A percentile compares a stretch with the other conserved stretches of the same genome.
phyloP scores from a whole-genome alignment of 2,888 invertebrate genomes.

The Phyllotreta cruciferae region DNA sequence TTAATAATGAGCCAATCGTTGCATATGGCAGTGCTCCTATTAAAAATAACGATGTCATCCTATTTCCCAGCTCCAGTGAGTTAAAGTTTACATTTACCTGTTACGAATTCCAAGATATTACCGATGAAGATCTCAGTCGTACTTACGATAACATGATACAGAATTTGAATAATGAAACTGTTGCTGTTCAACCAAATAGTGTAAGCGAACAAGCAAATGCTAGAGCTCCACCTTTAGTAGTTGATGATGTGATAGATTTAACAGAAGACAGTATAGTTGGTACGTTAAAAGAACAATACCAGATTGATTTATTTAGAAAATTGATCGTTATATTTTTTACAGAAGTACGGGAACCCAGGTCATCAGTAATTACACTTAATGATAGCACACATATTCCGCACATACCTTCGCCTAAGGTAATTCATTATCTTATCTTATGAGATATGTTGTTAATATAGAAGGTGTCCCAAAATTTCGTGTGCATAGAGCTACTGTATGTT shows the following conservation, averaged over 20 bases:
- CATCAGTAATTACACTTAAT: too few species aligned
- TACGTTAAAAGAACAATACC: not conserved
- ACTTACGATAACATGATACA: too few species aligned
- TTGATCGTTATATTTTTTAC: not conserved
- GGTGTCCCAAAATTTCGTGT: too few species aligned
- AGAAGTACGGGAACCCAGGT: not conserved
- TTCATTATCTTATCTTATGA: too few species aligned
- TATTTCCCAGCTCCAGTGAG: constrained; percentile 20
- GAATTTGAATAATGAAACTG: not conserved
- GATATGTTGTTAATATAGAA: too few species aligned
- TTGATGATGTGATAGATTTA: constrained; percentile 2
- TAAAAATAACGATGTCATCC: constrained; percentile 38
- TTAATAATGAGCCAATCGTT: constrained; percentile 39
- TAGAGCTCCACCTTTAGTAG: too few species aligned
- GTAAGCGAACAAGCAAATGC: not conserved
- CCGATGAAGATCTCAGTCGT: constrained; percentile 31
- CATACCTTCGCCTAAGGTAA: too few species aligned
- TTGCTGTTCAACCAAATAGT: not conserved
- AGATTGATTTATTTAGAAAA: not conserved
- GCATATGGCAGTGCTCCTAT: constrained; percentile 32
- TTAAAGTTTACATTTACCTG: constrained; percentile 4
- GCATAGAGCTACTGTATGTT: too few species aligned
- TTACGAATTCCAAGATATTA: constrained; percentile 25
- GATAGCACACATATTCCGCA: too few species aligned
- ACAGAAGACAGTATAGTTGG: constrained; percentile 5